These are phyloP conservation scores for Drosophila saltans DNA, from an alignment of 1,140 invertebrate genomes.

Conservation along the genomic window DNA sequence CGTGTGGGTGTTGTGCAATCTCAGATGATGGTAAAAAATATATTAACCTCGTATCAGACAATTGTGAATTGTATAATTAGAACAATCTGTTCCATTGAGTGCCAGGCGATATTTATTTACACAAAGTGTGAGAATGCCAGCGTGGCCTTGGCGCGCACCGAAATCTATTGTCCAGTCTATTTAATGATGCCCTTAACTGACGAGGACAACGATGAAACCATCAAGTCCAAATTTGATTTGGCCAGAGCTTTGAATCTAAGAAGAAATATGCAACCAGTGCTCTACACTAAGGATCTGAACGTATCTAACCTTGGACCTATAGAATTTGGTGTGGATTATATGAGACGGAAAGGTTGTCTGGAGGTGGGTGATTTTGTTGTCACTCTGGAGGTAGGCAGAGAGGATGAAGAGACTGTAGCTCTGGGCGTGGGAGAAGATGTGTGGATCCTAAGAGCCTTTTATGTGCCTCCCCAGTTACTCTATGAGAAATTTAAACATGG, in stretches of 20 bases:
- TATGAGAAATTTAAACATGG: constrained; percentile 76
- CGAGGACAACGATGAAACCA: constrained; percentile 38
- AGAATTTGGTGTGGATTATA: constrained; percentile 77
- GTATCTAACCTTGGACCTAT: constrained; percentile 58
- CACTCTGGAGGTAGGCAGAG: constrained; percentile 69
- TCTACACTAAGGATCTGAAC: constrained; percentile 68
- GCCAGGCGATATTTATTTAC: constrained; percentile 70
- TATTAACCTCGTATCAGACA: constrained; percentile 66
- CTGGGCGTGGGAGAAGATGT: constrained; percentile 69
- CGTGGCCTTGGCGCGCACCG: constrained; percentile 56
- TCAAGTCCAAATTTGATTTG: constrained; percentile 62
- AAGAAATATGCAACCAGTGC: constrained; percentile 61
- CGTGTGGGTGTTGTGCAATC: constrained; percentile 61
- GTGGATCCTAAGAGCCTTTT: constrained; percentile 71
- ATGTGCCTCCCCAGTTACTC: constrained; percentile 59
- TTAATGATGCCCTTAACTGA: constrained; percentile 60
- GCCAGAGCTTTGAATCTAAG: constrained; percentile 59
- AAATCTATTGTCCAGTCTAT: constrained; percentile 79
- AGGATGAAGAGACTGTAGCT: constrained; percentile 63
- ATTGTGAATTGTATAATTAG: constrained; percentile 78
- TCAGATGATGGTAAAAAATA: constrained; percentile 55
- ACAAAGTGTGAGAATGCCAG: constrained; percentile 68
- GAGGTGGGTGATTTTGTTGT: constrained; percentile 76
- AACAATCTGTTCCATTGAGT: constrained; percentile 77
- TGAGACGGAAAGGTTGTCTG: constrained; percentile 60